Evolutionary conservation across 1,140 invertebrate genomes (phyloP).

Genomic region (Aphaenogaster ashmeadi): DNA sequence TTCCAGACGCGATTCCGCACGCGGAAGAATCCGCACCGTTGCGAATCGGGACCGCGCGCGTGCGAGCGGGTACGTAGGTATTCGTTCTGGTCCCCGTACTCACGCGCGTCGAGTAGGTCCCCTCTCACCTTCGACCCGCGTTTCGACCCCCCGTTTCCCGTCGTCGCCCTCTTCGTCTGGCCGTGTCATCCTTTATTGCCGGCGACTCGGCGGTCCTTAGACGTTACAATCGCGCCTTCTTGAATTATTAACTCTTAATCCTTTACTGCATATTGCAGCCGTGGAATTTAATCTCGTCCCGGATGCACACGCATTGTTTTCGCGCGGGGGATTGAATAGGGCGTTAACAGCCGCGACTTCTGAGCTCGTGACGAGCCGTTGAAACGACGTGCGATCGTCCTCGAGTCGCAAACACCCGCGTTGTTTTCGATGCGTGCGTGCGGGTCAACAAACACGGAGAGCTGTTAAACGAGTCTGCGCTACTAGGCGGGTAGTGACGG

Average conservation of each 20-base stretch:
- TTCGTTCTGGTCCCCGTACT: slow-evolving; percentile 8
- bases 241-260: slow-evolving; percentile 75
- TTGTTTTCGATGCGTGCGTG: slow-evolving; percentile 57
- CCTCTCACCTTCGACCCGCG: slow-evolving; percentile 72
- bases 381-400: slow-evolving; percentile 23
- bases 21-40: slow-evolving; percentile 74
- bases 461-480: slow-evolving; percentile 35
- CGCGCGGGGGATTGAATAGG: slow-evolving; percentile 33
- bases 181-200: slow-evolving; percentile 64
- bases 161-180: slow-evolving; percentile 19
- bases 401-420: slow-evolving; percentile 49
- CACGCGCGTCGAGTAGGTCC: slow-evolving; percentile 16
- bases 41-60: slow-evolving; percentile 69
- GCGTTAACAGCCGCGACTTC: slow-evolving; percentile 48
- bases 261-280: slow-evolving; percentile 70
- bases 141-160: slow-evolving; percentile 70
- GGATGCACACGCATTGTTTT: slow-evolving; percentile 45
- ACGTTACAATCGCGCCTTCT: slow-evolving; percentile 62
- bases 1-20: slow-evolving; percentile 67
- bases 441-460: slow-evolving; percentile 54
- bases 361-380: slow-evolving; percentile 22
- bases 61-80: not conserved
- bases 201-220: slow-evolving; percentile 63
- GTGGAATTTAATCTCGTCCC: slow-evolving; percentile 59
- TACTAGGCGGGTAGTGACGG: slow-evolving; percentile 33